phyloP scores from a whole-genome alignment of 2,797 vertebrate species.

The Anabas testudineus region DNA sequence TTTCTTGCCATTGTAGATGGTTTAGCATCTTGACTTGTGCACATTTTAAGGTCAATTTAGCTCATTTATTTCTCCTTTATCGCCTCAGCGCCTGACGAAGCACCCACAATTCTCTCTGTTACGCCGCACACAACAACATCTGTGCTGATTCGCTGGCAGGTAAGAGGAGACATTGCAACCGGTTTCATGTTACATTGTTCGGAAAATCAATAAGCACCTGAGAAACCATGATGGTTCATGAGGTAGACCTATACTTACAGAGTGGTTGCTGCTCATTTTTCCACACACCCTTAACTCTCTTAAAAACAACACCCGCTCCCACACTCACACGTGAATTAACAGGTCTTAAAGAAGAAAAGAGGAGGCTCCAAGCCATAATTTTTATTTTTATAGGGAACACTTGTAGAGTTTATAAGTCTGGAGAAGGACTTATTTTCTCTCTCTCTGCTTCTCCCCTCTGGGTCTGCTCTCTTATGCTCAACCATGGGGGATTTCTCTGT shows the following conservation, averaged over 20 bases:
- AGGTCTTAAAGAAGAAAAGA: slow-evolving; percentile 67
- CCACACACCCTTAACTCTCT: slow-evolving; percentile 19
- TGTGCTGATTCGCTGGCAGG: slow-evolving; percentile 97
- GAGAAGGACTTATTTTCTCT: slow-evolving; percentile 50
- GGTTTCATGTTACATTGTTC: slow-evolving; percentile 35
- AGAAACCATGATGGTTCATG: slow-evolving; percentile 12
- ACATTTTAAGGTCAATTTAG: slow-evolving; percentile 69
- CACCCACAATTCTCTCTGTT: slow-evolving; percentile 91
- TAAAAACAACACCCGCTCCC: slow-evolving; percentile 30
- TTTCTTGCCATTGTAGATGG: slow-evolving; percentile 52
- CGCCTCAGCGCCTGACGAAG: slow-evolving; percentile 82
- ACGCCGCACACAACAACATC: slow-evolving; percentile 96
- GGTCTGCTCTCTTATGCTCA: slow-evolving; percentile 59
- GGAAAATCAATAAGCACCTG: slow-evolving; percentile 21
- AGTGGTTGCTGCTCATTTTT: slow-evolving; percentile 16
- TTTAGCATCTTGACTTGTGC: slow-evolving; percentile 40
- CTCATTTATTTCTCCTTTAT: slow-evolving; percentile 61
- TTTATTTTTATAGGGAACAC: slow-evolving; percentile 69
- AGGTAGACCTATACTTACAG: slow-evolving; percentile 40
- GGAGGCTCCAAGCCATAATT: slow-evolving; percentile 62
- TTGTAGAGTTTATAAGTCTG: slow-evolving; percentile 67
- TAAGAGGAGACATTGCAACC: slow-evolving; percentile 52
- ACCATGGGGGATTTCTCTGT: slow-evolving; percentile 58
- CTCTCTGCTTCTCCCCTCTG: slow-evolving; percentile 32
- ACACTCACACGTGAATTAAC: slow-evolving; percentile 70